A percentile compares a stretch with the other conserved stretches of the same genome.
These are phyloP conservation scores for Eupithecia abbreviata DNA, from an alignment of 2,888 invertebrate genomes.

Conservation along the genomic window DNA sequence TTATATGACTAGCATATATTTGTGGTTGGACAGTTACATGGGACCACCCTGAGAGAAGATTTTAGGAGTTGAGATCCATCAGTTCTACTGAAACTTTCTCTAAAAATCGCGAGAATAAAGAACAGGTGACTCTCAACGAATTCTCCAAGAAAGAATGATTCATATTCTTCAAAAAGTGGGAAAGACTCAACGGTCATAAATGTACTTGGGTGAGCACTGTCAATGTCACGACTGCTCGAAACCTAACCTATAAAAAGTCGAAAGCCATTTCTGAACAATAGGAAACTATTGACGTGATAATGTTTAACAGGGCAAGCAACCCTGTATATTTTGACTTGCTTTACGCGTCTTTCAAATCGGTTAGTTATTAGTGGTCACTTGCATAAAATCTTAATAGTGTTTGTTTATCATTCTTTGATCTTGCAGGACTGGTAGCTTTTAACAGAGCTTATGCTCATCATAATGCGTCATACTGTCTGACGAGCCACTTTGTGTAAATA, in stretches of 20 bases:
- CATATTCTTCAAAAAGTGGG: no score
- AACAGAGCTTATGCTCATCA: background rate
- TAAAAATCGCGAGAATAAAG: background rate
- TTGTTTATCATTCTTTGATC: background rate
- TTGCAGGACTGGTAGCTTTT: background rate
- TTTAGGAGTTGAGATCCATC: background rate
- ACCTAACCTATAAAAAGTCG: no score
- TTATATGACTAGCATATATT: constrained; percentile 30
- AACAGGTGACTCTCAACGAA: no score
- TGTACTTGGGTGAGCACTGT: no score
- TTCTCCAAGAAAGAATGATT: no score
- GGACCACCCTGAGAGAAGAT: background rate
- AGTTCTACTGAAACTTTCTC: background rate
- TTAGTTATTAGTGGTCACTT: no score
- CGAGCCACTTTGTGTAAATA: background rate
- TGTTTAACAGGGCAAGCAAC: background rate
- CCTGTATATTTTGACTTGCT: background rate
- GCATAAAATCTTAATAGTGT: background rate
- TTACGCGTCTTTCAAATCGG: background rate
- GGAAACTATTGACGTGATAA: background rate
- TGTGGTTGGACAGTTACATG: constrained; percentile 10
- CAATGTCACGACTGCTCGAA: no score
- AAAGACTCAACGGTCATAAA: no score
- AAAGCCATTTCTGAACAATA: no score
- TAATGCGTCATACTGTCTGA: no score